Evolutionary conservation across 2,888 invertebrate genomes (phyloP), one percentile per base, ranked within the genome.

Genomic region (Erebia aethiops): DNA sequence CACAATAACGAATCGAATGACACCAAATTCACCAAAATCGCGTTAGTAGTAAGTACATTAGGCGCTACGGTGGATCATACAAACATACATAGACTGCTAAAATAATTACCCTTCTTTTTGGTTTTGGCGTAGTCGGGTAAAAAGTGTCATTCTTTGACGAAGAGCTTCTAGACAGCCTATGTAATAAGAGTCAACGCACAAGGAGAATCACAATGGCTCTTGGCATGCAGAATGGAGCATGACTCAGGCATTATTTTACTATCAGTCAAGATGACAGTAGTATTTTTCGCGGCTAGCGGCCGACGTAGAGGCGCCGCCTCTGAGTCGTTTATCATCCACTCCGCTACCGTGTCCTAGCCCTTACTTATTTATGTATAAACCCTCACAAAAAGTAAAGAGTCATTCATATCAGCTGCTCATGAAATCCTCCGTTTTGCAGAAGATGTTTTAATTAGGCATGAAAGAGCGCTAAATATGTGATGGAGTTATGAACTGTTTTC

Each of bases 251-350:
- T 91, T 92, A 90, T 91, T 91, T 90, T 84, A 86, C 87, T 88
- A 92, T 92, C 91, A 89, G 86, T 92, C 92, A 92, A 92, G 89
- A 93, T 92, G 92, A 91, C 90, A 92, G 88, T 90, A 86, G 88
- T 90, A 89, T 93, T 92, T 93, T 93, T 91, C 90, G 90, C 87
- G 90, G 84, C 86, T 88, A 89, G 83, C 87, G 87, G 86, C 87
- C 89, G 92, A 87, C 91, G 88, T 82, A 83, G 80, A 83, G 90
- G 89, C 91, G 92, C 91, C 90, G 79, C 75, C 87, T 86, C 78
- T 70, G 75, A 81, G 81, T 91, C 91, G 87, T 92, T 92, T 91
- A 91, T 93, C 91, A 93, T 92, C 85, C 83, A 86, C 85, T 86
- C 82, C 79, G 82, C 83, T 82, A 82, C 82, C 81, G 80, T 83